Evolutionary conservation across 2,888 invertebrate species (phyloP), one percentile per base, ranked within the genome.

Genomic region (Eristalis tenax): DNA sequence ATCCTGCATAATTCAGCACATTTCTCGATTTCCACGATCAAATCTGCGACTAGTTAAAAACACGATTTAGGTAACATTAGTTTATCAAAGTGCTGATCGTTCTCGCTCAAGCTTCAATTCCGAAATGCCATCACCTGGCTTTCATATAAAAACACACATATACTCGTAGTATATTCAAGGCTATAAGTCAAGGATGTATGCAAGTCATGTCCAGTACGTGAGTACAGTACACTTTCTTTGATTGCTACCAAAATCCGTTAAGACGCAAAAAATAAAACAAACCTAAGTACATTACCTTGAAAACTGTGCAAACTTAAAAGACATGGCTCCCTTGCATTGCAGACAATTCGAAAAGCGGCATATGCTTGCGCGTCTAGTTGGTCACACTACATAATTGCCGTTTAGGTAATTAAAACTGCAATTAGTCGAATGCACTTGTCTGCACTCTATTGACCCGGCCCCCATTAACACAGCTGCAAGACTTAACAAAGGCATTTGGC

Each of bases 211-310:
- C 18, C 50, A 18, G 18, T 8, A 18, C n/a, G n/a, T n/a, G n/a
- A n/a, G n/a, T n/a, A n/a, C n/a, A n/a, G n/a, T n/a, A n/a, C n/a
- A 50, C 50, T 50, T 50, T 50, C 50, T 50, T 50, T 50, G 50
- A 50, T 50, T 18, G 18, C 10, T 8, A 50, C 18, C 50, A 8
- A 50, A 50, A 50, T 18, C 18, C 6, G 50, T 50, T 50, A 18
- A 50, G 94, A 35, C 94, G 95, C 32, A 32, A 26, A 26, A 26
- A 4, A 61, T 23, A 28, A 23, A 23, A 2, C 13, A 61, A 23
- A 22, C 13, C 26, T 10, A n/a, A 18, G 1, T 8, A 1, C 50
- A 50, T 50, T 50, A 50, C 50, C 18, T 50, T 18, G 50, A 50
- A 50, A 50, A 8, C 50, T 50, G 50, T 50, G 18, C 18, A 50